Percentiles rank a stretch among this genome's conserved stretches.
Conservation (phyloP, 2,888 invertebrate genomes). For the Cephus pygmeus region DNA sequence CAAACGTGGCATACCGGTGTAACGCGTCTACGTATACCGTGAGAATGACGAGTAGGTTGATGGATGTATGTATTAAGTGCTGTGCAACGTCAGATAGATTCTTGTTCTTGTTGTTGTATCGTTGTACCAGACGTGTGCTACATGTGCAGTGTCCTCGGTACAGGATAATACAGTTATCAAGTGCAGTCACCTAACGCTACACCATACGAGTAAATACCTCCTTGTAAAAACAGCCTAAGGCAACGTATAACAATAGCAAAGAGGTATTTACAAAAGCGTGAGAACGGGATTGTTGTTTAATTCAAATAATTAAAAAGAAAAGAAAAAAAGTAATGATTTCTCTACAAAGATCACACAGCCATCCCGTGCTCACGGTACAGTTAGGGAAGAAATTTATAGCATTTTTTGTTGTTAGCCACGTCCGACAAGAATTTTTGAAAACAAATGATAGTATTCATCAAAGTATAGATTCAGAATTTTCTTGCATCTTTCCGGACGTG, state of each 20-base stretch:
- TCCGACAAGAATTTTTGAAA: not conserved
- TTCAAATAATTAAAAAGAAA: not conserved
- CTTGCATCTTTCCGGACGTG: not conserved
- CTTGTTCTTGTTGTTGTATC: not conserved
- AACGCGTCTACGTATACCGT: slow-evolving; percentile 26
- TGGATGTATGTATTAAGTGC: not conserved
- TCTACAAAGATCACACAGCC: not conserved
- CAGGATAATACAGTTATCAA: slow-evolving; percentile 30
- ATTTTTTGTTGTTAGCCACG: not conserved
- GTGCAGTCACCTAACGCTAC: slow-evolving; percentile 21
- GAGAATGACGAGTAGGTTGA: not conserved
- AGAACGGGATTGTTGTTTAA: slow-evolving; percentile 15
- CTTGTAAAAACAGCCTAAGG: not conserved
- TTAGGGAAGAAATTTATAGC: slow-evolving; percentile 16
- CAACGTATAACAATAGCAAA: not conserved
- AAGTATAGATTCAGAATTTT: not conserved
- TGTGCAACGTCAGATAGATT: not conserved
- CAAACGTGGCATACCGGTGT: slow-evolving; percentile 40
- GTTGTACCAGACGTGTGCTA: slow-evolving; percentile 33
- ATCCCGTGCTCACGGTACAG: slow-evolving; percentile 11
- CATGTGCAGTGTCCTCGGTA: slow-evolving; percentile 30
- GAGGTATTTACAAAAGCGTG: slow-evolving; percentile 1
- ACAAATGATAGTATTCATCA: not conserved
- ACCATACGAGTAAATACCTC: not conserved
- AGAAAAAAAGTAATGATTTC: not conserved